Percentiles rank a stretch among this genome's conserved stretches.
Evolutionary conservation across 2,888 invertebrate genomes (phyloP).

Genomic region (Acanthoscelides obtectus): DNA sequence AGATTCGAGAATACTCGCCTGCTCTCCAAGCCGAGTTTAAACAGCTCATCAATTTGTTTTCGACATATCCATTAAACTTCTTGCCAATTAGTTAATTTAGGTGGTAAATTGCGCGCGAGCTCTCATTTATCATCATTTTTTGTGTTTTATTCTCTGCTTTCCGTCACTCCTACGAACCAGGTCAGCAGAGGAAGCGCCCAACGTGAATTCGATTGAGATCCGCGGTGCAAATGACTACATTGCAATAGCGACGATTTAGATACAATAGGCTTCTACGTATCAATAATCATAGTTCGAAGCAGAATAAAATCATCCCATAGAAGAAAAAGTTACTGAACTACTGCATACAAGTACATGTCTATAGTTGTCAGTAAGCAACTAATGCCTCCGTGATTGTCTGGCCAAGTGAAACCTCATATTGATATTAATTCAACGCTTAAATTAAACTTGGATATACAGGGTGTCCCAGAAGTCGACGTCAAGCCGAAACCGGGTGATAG

Average conservation of each 20-base stretch:
- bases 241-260: background rate
- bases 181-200: background rate
- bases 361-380: too few species aligned
- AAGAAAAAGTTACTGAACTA: too few species aligned
- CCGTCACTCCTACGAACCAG: background rate
- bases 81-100: conserved; percentile 11
- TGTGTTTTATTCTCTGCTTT: background rate
- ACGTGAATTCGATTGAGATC: background rate
- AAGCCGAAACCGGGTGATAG: too few species aligned
- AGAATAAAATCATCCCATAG: too few species aligned
- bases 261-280: too few species aligned
- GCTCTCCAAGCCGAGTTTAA: conserved; percentile 8
- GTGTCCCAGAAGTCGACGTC: too few species aligned
- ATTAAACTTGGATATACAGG: too few species aligned
- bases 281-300: too few species aligned
- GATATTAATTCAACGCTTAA: too few species aligned
- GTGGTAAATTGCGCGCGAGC: conserved; percentile 1
- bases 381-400: too few species aligned
- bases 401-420: too few species aligned
- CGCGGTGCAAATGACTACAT: background rate
- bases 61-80: conserved; percentile 16
- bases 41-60: conserved; percentile 19
- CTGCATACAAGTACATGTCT: too few species aligned
- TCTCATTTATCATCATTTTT: background rate
- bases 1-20: background rate